These are phyloP conservation scores for Helobdella robusta DNA, from an alignment of 2,888 invertebrate species.

Conservation along the genomic window DNA sequence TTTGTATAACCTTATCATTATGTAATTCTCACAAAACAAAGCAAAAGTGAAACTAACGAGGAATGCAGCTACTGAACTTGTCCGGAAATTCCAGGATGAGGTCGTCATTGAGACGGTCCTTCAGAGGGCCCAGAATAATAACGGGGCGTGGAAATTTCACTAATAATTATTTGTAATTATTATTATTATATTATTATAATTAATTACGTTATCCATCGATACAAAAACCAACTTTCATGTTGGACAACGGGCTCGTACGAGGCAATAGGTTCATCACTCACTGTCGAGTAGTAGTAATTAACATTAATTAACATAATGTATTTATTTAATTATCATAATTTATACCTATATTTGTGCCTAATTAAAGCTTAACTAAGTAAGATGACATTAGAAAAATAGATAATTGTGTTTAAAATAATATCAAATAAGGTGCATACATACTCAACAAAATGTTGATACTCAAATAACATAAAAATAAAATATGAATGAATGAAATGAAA, in stretches of 20 bases:
- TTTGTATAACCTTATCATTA: background rate
- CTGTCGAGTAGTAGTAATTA: slow-evolving; percentile 32
- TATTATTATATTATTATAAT: background rate
- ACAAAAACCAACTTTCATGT: slow-evolving; percentile 54
- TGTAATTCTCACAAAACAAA: background rate
- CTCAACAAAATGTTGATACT: no score
- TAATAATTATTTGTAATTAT: slow-evolving; percentile 11
- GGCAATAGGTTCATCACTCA: slow-evolving; percentile 53
- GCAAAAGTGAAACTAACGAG: slow-evolving; percentile 59
- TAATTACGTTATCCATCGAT: background rate
- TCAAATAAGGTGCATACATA: no score
- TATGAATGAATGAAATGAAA: no score
- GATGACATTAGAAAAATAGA: no score
- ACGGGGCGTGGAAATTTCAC: slow-evolving; percentile 83
- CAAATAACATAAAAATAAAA: no score
- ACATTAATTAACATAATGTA: background rate
- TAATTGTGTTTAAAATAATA: no score
- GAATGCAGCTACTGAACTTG: slow-evolving; percentile 97
- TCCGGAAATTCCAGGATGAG: slow-evolving; percentile 98
- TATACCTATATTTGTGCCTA: no score
- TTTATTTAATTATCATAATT: no score
- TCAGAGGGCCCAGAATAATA: slow-evolving; percentile 91
- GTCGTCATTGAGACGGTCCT: slow-evolving; percentile 98
- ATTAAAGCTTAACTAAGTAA: no score
- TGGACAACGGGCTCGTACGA: slow-evolving; percentile 94